A percentile compares a stretch with the other conserved stretches of the same genome.
These are phyloP conservation scores for Noturus placidus DNA, from an alignment of 2,113 vertebrate species.

Conservation along the genomic window DNA sequence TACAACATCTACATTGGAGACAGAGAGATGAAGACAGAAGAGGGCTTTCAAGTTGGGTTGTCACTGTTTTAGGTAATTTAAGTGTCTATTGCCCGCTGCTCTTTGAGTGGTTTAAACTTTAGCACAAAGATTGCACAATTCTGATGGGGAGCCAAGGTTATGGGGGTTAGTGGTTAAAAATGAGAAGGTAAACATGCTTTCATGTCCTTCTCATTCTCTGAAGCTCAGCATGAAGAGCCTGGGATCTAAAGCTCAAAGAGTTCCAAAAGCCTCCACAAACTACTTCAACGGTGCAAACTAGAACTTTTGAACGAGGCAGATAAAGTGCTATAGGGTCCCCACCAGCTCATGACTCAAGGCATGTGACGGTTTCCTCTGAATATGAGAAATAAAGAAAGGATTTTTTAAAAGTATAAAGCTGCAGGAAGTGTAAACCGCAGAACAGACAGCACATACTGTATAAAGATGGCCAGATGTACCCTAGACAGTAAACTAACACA, in stretches of 20 bases:
- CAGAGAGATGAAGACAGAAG: neutral
- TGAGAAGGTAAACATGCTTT: conserved; percentile 28
- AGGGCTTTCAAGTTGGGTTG: neutral
- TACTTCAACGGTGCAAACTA: neutral
- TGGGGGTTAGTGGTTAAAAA: conserved; percentile 31
- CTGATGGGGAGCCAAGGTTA: neutral
- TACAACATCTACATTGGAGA: neutral
- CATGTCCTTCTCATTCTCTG: conserved; percentile 7
- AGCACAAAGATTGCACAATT: neutral
- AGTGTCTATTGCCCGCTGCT: neutral
- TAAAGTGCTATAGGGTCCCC: conserved; percentile 9
- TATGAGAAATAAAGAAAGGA: conserved; percentile 8
- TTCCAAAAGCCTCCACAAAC: conserved; percentile 17
- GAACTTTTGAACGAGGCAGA: conserved; percentile 28
- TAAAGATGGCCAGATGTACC: conserved; percentile 39
- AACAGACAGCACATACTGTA: conserved; percentile 31
- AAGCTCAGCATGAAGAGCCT: neutral
- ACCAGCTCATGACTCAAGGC: conserved; percentile 3
- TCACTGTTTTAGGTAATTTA: neutral
- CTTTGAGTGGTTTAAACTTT: neutral
- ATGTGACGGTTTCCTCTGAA: conserved; percentile 16
- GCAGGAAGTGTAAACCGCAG: conserved; percentile 10
- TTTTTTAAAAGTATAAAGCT: neutral
- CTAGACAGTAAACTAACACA: conserved; percentile 24
- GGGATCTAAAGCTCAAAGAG: conserved; percentile 22